Base-by-base conservation (phyloP, 2,888 invertebrate species). In the Phytoseiulus persimilis region DNA sequence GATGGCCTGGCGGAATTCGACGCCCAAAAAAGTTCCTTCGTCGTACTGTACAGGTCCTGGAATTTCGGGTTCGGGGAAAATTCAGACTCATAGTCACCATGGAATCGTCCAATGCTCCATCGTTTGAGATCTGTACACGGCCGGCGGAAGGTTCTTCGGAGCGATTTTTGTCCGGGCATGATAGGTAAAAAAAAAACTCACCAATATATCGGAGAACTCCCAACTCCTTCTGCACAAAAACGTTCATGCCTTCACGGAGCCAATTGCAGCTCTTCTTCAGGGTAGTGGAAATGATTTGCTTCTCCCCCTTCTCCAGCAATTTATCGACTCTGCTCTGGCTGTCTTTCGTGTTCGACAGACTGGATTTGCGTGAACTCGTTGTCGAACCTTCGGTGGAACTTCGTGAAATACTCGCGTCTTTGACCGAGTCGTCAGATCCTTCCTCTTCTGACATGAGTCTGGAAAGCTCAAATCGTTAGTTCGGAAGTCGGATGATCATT, bases 21-120 rank as follows among this genome's bases (percentile, higher is more conserved):
- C 92, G 5, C 94, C 94, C 23, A 94, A 92, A 94, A 94, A 94
- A 14, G 93, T 91, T 3, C 94, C 94, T 23, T 93, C 93, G 32
- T 93, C 93, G 91, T 94, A 94, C 83, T 93, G 93, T 31, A 93
- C 93, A 5, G 92, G 92, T 89, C 94, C 94, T 90, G 93, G 65
- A 65, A 65, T 65, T n/a, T n/a, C n/a, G n/a, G n/a, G n/a, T n/a
- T 14, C 65, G 18, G 92, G 91, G 65, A 65, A 65, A 28, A 65
- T 65, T 65, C 18, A 65, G 18, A n/a, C n/a, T n/a, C n/a, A n/a
- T n/a, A n/a, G n/a, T n/a, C n/a, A n/a, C n/a, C n/a, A n/a, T n/a
- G n/a, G n/a, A n/a, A n/a, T n/a, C n/a, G n/a, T 65, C 28, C 9
- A 65, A 28, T 28, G 3, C 39, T 39, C 9, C 9, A 3, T 39